These are phyloP conservation scores for Halcyon senegalensis DNA, from an alignment of 2,113 vertebrate genomes.

Conservation along the genomic window DNA sequence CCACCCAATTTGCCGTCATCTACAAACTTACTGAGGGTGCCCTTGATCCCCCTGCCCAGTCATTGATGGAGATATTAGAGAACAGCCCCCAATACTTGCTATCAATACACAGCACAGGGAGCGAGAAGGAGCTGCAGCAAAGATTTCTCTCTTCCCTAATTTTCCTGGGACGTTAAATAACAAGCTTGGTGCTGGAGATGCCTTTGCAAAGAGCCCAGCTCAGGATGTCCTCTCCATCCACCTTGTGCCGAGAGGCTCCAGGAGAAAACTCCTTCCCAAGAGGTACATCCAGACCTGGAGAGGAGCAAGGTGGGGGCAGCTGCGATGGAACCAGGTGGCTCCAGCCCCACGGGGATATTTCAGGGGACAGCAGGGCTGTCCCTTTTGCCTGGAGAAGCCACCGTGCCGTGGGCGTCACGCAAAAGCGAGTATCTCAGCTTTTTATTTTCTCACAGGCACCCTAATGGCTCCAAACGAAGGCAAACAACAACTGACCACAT, in stretches of 20 bases:
- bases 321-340: background rate
- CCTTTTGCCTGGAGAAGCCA: background rate
- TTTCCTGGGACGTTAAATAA: background rate
- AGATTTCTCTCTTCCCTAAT: background rate
- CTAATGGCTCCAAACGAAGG: background rate
- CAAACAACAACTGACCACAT: background rate
- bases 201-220: background rate
- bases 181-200: background rate
- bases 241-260: background rate
- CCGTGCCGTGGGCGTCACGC: rapidly evolving
- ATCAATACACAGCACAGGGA: rapidly evolving
- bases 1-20: no score
- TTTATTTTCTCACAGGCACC: background rate
- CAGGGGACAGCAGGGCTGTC: background rate
- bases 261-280: background rate
- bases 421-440: background rate
- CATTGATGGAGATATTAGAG: background rate
- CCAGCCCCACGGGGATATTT: background rate
- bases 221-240: background rate
- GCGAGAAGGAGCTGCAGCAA: background rate
- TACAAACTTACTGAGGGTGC: no score
- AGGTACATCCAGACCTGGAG: rapidly evolving
- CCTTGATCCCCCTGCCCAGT: background rate
- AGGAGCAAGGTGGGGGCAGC: background rate
- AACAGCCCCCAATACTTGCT: background rate